Base-by-base conservation (phyloP, 2,888 invertebrate species). In the Andrena bucephala region DNA sequence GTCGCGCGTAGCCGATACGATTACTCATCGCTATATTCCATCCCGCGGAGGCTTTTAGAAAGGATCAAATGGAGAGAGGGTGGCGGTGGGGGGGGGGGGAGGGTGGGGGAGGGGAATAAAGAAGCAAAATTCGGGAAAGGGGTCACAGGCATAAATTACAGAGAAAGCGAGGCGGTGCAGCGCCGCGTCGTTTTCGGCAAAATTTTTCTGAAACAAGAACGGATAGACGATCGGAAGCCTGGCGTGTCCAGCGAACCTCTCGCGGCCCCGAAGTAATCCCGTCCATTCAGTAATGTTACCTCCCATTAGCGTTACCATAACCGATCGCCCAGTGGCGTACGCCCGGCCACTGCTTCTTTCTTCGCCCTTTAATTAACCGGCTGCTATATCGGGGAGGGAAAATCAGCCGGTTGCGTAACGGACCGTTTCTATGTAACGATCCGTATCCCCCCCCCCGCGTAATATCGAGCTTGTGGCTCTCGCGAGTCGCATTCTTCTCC, bases 391-490 rank as follows among this genome's bases (percentile, higher is more conserved):
- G 60, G 29, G 54, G 20, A 27, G 24, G 57, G 24, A 24, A 72
- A 57, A 57, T 6, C 48, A 3, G 2, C n/a, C 10, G 36, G 36
- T 81, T 81, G 16, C 31, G 31, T 10, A 57, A 57, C 24, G 1
- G 10, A 57, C 4, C 10, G 57, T 24, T 57, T 24, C 57, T 27
- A 57, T 57, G 57, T 57, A 3, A 57, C 20, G 24, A 57, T 57
- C 10, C 24, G 13, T 57, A 27, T 57, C 20, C 20, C 20, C 20
- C 20, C 20, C 20, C 57, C 62, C 48, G 57, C 48, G 50, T 52
- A 62, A 72, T 72, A 78, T 67, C 67, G 54, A 72, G 36, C 57
- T 59, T 71, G 27, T 75, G 57, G 36, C 16, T 60, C 66, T 13
- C 7, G 24, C 24, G 27, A 59, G 50, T 66, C 52, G 33, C 60